These are phyloP conservation scores for Tipula helvola DNA, from an alignment of 2,888 invertebrate species.

Conservation along the genomic window DNA sequence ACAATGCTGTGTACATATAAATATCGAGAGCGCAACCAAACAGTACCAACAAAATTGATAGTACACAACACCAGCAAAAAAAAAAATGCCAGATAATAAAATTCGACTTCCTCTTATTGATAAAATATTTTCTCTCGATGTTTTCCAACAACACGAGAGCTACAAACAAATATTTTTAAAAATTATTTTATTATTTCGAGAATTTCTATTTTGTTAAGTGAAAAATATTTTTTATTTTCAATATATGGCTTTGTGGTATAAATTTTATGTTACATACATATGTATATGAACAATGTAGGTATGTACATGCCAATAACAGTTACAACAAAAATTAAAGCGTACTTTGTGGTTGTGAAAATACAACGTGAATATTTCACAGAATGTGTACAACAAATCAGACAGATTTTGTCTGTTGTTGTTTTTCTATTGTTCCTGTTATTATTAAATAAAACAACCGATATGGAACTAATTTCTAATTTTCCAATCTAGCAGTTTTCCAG, in stretches of 20 bases:
- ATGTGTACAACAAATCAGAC: neutral
- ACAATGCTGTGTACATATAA: neutral
- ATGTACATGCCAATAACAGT: neutral
- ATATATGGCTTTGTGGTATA: neutral
- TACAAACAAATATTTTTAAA: neutral
- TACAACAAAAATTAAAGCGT: neutral
- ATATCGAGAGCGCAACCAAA: neutral
- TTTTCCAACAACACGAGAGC: neutral
- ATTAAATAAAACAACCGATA: neutral
- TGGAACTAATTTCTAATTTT: neutral
- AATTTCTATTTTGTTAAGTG: neutral
- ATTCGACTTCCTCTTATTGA: neutral
- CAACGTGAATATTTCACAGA: neutral
- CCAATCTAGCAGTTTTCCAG: neutral
- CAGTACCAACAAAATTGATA: neutral
- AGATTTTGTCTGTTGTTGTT: neutral
- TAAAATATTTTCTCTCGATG: neutral
- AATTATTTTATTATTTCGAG: neutral
- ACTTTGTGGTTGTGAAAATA: neutral
- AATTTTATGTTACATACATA: neutral
- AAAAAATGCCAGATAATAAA: neutral
- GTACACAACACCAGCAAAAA: neutral
- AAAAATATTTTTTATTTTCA: neutral
- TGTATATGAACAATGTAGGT: neutral
- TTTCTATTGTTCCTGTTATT: neutral